These are phyloP conservation scores for Serripes groenlandicus DNA, from an alignment of 2,888 invertebrate species.

Conservation along the genomic window DNA sequence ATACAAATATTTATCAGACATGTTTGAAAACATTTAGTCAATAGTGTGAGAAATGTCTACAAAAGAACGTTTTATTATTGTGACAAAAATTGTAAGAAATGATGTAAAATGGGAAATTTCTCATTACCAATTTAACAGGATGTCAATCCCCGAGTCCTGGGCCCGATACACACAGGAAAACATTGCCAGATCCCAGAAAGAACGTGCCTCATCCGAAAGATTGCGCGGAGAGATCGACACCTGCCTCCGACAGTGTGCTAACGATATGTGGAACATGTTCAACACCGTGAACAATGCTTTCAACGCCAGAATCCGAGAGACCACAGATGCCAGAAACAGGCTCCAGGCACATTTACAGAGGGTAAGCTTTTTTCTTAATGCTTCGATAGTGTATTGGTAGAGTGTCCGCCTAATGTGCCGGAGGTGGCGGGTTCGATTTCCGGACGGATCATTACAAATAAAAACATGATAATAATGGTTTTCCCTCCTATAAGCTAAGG, in stretches of 20 bases:
- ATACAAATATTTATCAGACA: too few relatives aligned
- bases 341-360: conserved; percentile 86
- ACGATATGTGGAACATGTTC: conserved; percentile 87
- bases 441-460: too few relatives aligned
- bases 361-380: conserved; percentile 75
- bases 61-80: too few relatives aligned
- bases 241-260: conserved; percentile 84
- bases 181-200: conserved; percentile 85
- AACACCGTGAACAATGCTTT: conserved; percentile 86
- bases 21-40: too few relatives aligned
- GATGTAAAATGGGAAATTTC: too few relatives aligned
- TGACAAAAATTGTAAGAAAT: too few relatives aligned
- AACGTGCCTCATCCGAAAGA: conserved; percentile 85
- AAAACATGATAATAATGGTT: too few relatives aligned
- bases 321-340: conserved; percentile 85
- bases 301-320: conserved; percentile 85
- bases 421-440: too few relatives aligned
- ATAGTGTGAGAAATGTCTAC: too few relatives aligned
- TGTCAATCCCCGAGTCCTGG: conserved; percentile 89
- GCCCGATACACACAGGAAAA: conserved; percentile 86
- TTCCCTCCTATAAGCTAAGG: too few relatives aligned
- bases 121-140: conserved; percentile 88
- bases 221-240: conserved; percentile 86
- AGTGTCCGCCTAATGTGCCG: too few relatives aligned
- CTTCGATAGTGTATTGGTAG: too few relatives aligned